Percentiles rank a stretch among this genome's conserved stretches.
These are phyloP conservation scores for Hormaphis cornu DNA, from an alignment of 1,140 invertebrate species.

Conservation along the genomic window DNA sequence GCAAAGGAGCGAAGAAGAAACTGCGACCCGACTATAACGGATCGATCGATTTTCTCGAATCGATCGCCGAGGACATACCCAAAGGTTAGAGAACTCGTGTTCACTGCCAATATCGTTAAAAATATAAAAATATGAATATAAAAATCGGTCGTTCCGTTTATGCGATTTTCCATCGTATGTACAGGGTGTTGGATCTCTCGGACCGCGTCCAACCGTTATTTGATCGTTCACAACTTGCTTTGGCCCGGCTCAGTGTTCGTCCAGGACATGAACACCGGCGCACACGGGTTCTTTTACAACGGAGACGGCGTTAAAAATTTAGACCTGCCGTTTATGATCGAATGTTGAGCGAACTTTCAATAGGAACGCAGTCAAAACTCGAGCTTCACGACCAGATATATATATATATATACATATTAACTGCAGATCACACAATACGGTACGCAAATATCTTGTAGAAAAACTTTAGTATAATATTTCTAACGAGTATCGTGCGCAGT, in stretches of 20 bases:
- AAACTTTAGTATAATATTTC: too few species aligned
- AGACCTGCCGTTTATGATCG: slow-evolving; percentile 19
- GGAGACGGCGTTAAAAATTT: slow-evolving; percentile 14
- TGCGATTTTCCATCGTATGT: not conserved
- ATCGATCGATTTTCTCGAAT: slow-evolving; percentile 5
- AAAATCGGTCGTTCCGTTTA: too few species aligned
- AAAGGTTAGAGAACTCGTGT: too few species aligned
- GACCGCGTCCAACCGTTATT: not conserved
- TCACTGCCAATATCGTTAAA: too few species aligned
- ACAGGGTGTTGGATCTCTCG: slow-evolving; percentile 7
- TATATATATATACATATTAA: too few species aligned
- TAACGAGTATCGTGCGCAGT: too few species aligned
- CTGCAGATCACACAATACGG: too few species aligned
- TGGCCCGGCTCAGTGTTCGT: slow-evolving; percentile 8
- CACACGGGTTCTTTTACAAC: slow-evolving; percentile 10
- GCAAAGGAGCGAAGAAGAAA: not conserved
- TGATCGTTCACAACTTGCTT: not conserved
- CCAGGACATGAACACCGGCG: slow-evolving; percentile 7
- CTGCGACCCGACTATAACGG: not conserved
- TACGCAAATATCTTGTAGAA: too few species aligned
- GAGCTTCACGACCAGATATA: too few species aligned
- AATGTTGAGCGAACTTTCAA: not conserved
- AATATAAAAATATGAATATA: too few species aligned
- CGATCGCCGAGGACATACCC: slow-evolving; percentile 1
- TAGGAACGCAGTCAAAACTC: too few species aligned